Percentiles rank a stretch among this genome's conserved stretches.
Evolutionary conservation across 2,797 vertebrate genomes (phyloP).

Genomic region (Ataeniobius toweri): DNA sequence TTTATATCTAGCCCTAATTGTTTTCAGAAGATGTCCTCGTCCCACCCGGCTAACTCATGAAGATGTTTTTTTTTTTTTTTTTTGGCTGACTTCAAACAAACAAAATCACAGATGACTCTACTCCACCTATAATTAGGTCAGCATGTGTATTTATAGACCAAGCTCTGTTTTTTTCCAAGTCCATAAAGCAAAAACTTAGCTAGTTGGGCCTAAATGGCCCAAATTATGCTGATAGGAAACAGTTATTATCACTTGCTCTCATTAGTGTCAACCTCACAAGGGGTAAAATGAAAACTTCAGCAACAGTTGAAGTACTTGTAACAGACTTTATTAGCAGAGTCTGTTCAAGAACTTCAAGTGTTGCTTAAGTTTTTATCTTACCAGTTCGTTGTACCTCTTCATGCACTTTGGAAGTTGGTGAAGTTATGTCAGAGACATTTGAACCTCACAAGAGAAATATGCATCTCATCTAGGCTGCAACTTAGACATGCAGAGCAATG

Average conservation of each 20-base stretch:
- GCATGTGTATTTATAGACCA: slow-evolving; percentile 73
- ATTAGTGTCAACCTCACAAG: slow-evolving; percentile 36
- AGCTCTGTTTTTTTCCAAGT: slow-evolving; percentile 46
- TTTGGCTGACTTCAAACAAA: slow-evolving; percentile 60
- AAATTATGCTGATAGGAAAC: slow-evolving; percentile 47
- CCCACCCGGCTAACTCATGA: slow-evolving; percentile 46
- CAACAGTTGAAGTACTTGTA: too few species aligned
- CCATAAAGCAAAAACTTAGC: slow-evolving; percentile 46
- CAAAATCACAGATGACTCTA: slow-evolving; percentile 68
- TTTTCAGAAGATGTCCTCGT: slow-evolving; percentile 51
- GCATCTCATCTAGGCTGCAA: slow-evolving; percentile 13
- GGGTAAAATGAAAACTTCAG: slow-evolving; percentile 12
- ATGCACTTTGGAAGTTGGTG: too few species aligned
- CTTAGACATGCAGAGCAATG: slow-evolving; percentile 10
- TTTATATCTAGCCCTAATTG: slow-evolving; percentile 51
- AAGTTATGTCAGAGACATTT: too few species aligned
- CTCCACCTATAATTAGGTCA: slow-evolving; percentile 76
- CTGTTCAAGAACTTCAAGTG: too few species aligned
- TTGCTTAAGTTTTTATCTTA: too few species aligned
- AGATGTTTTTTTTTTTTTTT: slow-evolving; percentile 38
- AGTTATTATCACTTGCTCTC: slow-evolving; percentile 49
- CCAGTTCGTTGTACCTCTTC: too few species aligned
- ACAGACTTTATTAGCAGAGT: too few species aligned
- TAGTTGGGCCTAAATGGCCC: slow-evolving; percentile 44
- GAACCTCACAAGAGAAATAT: slow-evolving; percentile 24